Percentiles rank a stretch among this genome's conserved stretches.
These are phyloP conservation scores for Gobionotothen gibberifrons DNA, from an alignment of 2,797 vertebrate genomes.

Conservation along the genomic window DNA sequence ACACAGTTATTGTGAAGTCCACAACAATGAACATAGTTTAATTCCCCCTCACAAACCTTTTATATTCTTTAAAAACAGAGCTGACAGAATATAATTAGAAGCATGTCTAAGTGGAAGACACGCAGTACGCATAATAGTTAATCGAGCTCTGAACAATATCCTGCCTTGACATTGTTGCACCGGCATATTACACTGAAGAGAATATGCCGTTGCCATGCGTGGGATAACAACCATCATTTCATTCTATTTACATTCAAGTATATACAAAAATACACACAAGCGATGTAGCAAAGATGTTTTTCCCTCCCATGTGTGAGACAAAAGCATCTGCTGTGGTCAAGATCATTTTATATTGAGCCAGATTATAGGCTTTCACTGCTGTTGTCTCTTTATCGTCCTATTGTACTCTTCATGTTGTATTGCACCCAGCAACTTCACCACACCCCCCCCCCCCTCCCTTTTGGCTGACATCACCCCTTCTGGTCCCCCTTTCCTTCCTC, in stretches of 20 bases:
- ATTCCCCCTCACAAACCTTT: not conserved
- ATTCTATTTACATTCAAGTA: conserved; percentile 20
- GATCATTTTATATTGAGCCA: conserved; percentile 29
- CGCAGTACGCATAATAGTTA: conserved; percentile 27
- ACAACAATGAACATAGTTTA: not conserved
- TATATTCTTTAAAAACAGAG: conserved; percentile 1
- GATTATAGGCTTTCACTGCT: conserved; percentile 13
- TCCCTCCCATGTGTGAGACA: conserved; percentile 1
- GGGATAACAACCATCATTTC: conserved; percentile 20
- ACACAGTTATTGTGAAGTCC: not conserved
- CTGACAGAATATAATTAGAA: conserved; percentile 47
- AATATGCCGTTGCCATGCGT: conserved; percentile 11
- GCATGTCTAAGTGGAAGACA: conserved; percentile 34
- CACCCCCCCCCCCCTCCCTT: not conserved
- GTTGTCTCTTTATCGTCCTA: conserved; percentile 27
- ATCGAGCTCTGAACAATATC: conserved; percentile 23
- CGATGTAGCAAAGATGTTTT: conserved; percentile 16
- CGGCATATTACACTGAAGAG: conserved; percentile 14
- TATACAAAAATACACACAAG: conserved; percentile 8
- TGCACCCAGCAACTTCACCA: not conserved
- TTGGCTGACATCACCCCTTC: conserved; percentile 15
- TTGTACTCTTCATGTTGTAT: conserved; percentile 12
- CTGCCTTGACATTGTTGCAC: conserved; percentile 24
- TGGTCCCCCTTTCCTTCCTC: not conserved
- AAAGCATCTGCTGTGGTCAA: conserved; percentile 27